Conservation (phyloP, 2,888 invertebrate genomes). For the Actias luna region DNA sequence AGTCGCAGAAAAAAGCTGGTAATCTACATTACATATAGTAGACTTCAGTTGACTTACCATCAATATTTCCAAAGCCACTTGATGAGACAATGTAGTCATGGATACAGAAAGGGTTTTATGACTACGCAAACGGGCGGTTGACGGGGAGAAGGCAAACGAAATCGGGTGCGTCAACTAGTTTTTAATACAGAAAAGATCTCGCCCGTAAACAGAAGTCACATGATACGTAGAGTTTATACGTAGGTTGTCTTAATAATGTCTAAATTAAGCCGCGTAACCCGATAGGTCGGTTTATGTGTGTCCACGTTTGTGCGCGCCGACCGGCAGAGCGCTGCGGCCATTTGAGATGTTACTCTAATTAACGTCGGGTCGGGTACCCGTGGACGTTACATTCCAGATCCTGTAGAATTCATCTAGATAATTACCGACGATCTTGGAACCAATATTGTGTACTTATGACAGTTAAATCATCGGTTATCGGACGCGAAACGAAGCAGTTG, state of each 20-base stretch:
- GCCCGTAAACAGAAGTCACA: no score
- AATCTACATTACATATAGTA: no score
- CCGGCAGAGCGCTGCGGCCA: not conserved
- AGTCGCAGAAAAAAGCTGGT: no score
- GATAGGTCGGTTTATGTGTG: not conserved
- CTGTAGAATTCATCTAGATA: not conserved
- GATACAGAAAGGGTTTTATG: no score
- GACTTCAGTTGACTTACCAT: no score
- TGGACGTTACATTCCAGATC: slow-evolving; percentile 2
- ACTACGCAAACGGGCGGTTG: no score
- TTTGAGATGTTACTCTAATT: not conserved
- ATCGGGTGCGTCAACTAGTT: no score
- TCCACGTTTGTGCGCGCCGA: not conserved
- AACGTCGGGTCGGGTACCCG: not conserved
- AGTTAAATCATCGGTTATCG: not conserved
- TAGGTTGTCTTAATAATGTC: not conserved
- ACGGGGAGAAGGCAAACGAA: no score
- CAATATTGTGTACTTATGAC: not conserved
- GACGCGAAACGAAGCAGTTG: no score
- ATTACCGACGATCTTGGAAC: not conserved
- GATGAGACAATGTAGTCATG: no score
- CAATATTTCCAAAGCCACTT: no score
- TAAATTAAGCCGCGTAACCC: not conserved
- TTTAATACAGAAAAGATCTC: no score
- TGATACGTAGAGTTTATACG: not conserved